Conservation (phyloP, 2,888 invertebrate genomes). For the Phania funesta region DNA sequence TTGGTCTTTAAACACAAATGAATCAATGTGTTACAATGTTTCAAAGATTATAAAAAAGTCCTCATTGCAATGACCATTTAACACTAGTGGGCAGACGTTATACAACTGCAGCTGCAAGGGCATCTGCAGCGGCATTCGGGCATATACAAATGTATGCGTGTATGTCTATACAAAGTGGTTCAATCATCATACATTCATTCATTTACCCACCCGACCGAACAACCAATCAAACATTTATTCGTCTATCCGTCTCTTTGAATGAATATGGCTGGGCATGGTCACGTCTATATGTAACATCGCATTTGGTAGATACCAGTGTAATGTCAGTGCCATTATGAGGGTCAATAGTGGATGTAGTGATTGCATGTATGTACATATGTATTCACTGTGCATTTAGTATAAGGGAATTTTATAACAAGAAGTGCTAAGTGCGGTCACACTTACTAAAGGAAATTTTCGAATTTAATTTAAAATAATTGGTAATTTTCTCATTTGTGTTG, state of each 20-base stretch:
- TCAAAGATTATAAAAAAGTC: conserved; percentile 43
- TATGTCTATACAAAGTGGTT: background rate
- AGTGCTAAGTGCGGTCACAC: conserved; percentile 65
- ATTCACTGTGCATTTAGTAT: conserved; percentile 13
- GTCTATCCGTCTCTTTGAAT: conserved; percentile 4
- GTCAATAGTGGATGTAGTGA: conserved; percentile 52
- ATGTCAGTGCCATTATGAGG: conserved; percentile 66
- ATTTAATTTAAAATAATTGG: conserved; percentile 63
- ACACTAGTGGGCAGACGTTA: conserved; percentile 47
- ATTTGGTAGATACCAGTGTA: conserved; percentile 24
- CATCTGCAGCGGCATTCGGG: conserved; percentile 14
- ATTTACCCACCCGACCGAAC: background rate
- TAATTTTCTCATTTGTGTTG: conserved; percentile 21
- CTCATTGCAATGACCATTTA: conserved; percentile 61
- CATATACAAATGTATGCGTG: background rate
- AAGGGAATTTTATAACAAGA: conserved; percentile 60
- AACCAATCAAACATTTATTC: conserved; percentile 19
- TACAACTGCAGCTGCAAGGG: conserved; percentile 15
- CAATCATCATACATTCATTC: conserved; percentile 11
- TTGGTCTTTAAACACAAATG: conserved; percentile 55
- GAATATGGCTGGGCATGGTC: conserved; percentile 9
- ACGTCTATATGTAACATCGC: conserved; percentile 32
- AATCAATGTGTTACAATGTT: conserved; percentile 63
- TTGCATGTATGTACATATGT: conserved; percentile 1
- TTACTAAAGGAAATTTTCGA: conserved; percentile 48